phyloP scores from a whole-genome alignment of 1,140 invertebrate species.

The Drosophila carrolli region DNA sequence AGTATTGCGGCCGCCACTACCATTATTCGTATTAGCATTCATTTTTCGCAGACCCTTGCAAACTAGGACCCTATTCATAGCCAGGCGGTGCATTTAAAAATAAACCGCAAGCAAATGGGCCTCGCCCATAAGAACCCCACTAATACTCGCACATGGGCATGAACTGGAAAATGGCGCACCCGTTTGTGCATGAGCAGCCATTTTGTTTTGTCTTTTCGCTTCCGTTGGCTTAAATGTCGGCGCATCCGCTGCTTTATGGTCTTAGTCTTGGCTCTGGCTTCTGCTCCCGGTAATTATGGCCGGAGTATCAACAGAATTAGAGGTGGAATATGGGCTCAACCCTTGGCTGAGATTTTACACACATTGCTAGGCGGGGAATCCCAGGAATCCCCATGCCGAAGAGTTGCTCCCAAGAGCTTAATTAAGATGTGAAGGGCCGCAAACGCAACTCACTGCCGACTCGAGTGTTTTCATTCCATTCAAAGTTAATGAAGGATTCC shows the following conservation, averaged over 20 bases:
- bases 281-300: conserved; percentile 63
- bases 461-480: conserved; percentile 69
- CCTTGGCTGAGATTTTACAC: conserved; percentile 67
- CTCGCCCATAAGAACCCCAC: conserved; percentile 18
- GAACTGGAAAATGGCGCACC: conserved; percentile 68
- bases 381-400: conserved; percentile 31
- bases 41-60: conserved; percentile 46
- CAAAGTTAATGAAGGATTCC: conserved; percentile 78
- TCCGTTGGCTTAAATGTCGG: conserved; percentile 78
- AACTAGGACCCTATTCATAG: conserved; percentile 69
- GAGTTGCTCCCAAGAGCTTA: conserved; percentile 78
- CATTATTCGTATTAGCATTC: conserved; percentile 25
- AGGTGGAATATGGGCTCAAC: conserved; percentile 39
- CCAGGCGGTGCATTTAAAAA: conserved; percentile 70
- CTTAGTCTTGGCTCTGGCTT: conserved; percentile 14
- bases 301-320: conserved; percentile 66
- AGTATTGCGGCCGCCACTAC: not conserved
- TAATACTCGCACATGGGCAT: conserved; percentile 6
- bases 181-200: conserved; percentile 74
- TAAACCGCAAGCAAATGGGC: conserved; percentile 77
- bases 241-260: conserved; percentile 58
- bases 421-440: conserved; percentile 71
- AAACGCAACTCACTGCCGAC: conserved; percentile 40
- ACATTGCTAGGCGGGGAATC: conserved; percentile 46
- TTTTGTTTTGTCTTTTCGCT: conserved; percentile 80